Base-by-base conservation (phyloP, 2,888 invertebrate genomes). In the Petrolisthes manimaculis region DNA sequence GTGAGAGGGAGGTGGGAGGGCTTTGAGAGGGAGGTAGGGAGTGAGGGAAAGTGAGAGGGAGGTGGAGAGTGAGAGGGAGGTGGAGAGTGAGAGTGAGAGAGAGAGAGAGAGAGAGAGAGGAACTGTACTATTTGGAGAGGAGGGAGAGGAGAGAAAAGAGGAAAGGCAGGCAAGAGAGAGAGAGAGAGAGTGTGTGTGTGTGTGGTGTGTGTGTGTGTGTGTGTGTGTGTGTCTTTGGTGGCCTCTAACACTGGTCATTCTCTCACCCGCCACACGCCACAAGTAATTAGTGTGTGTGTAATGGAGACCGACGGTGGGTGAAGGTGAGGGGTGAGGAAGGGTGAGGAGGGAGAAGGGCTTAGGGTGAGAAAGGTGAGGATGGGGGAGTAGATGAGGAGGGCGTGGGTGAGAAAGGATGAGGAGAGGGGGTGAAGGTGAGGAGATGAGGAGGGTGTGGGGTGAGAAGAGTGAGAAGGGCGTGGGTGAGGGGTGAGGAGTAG, bases 211-310 rank as follows among this genome's bases (percentile, higher is more conserved):
- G 61, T 61, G 14, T 14, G 61, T 6, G 14, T 6, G 61, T 6
- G 61, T 61, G 61, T 9, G 61, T 9, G 61, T 61, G 61, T 6
- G 61, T 6, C 14, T 61, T 61, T 6, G 6, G 61, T 9, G 61
- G 61, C 61, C 14, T 6, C 8, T 6, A 61, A 61, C 61, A 61
- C 61, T 61, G 61, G 61, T 61, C 61, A 61, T 61, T 61, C 14
- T 61, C 61, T 61, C 61, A 61, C 61, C 61, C 61, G 61, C 61
- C 61, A 14, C 61, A 61, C 61, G 61, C 61, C 61, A 61, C 61
- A 61, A 37, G 75, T 75, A n/a, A 75, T 75, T 75, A 75, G 75
- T 37, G 75, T 12, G 75, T 12, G 21, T 75, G 75, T 24, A 21
- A 12, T 5, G 12, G 5, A 1, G 75, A 75, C 9, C 9, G 12